A percentile compares a stretch with the other conserved stretches of the same genome.
Evolutionary conservation across 1,140 invertebrate genomes (phyloP).

Genomic region (Phocides pigmalion): DNA sequence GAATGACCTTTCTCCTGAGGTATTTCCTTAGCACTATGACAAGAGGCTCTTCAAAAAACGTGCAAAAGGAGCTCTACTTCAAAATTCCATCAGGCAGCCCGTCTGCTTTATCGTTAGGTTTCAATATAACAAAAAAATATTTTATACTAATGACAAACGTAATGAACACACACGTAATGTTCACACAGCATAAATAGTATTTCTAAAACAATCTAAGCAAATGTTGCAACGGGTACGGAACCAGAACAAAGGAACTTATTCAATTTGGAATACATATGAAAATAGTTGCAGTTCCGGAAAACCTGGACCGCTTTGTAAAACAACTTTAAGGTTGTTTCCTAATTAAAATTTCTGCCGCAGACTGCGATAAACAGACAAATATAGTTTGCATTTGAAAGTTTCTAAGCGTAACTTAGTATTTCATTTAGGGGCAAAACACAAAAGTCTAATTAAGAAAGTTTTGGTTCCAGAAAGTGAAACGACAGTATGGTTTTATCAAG

Average conservation of each 20-base stretch:
- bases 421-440: constrained; percentile 25
- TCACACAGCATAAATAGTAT: too few relatives aligned
- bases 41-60: too few relatives aligned
- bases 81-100: too few relatives aligned
- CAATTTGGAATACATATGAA: constrained; percentile 5
- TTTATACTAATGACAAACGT: too few relatives aligned
- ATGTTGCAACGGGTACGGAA: too few relatives aligned
- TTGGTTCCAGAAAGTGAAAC: constrained; percentile 15
- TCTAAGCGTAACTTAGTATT: constrained; percentile 29
- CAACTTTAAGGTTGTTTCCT: constrained; percentile 20
- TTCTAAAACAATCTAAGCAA: too few relatives aligned
- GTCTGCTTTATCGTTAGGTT: too few relatives aligned
- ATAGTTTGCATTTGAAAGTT: constrained; percentile 28
- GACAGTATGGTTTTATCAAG: constrained; percentile 4
- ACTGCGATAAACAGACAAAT: constrained; percentile 29
- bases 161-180: too few relatives aligned
- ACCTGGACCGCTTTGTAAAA: constrained; percentile 24
- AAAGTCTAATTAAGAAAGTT: constrained; percentile 35
- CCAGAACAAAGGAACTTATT: constrained; percentile 3
- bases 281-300: constrained; percentile 1
- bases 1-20: too few relatives aligned
- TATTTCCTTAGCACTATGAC: too few relatives aligned
- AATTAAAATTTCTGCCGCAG: constrained; percentile 30
- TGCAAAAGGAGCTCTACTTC: too few relatives aligned
- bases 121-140: too few relatives aligned